Evolutionary conservation across 2,797 vertebrate species (phyloP).

Genomic region (Platyrinchus mystaceus): DNA sequence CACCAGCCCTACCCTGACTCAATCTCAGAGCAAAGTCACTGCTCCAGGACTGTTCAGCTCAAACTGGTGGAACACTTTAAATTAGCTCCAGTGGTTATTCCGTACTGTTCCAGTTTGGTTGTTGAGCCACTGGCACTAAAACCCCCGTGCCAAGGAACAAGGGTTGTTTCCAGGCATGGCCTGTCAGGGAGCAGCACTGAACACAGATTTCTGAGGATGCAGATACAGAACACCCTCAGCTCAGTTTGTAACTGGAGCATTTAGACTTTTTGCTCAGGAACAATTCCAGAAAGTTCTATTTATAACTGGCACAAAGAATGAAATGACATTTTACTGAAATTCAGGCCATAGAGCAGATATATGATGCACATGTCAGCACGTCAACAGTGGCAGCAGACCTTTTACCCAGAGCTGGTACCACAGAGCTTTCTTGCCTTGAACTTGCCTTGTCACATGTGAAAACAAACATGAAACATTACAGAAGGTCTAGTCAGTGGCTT

Average conservation of each 20-base stretch:
- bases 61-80: background rate
- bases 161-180: background rate
- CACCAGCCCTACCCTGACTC: background rate
- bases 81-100: background rate
- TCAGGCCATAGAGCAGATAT: fast-evolving
- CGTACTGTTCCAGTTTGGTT: background rate
- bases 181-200: background rate
- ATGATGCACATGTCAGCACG: fast-evolving
- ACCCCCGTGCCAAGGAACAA: background rate
- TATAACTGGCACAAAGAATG: background rate
- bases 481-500: background rate
- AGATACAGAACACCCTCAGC: background rate
- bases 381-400: background rate
- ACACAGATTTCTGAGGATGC: background rate
- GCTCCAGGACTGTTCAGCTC: background rate
- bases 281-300: background rate
- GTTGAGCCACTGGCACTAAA: background rate
- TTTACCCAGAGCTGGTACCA: background rate
- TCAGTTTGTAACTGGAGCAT: background rate
- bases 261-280: background rate
- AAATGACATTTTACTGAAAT: background rate
- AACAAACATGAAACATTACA: background rate
- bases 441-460: background rate
- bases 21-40: background rate
- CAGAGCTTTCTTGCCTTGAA: background rate